A percentile compares a stretch with the other conserved stretches of the same genome.
These are phyloP conservation scores for Uria aalge DNA, from an alignment of 2,113 vertebrate genomes.

Conservation along the genomic window DNA sequence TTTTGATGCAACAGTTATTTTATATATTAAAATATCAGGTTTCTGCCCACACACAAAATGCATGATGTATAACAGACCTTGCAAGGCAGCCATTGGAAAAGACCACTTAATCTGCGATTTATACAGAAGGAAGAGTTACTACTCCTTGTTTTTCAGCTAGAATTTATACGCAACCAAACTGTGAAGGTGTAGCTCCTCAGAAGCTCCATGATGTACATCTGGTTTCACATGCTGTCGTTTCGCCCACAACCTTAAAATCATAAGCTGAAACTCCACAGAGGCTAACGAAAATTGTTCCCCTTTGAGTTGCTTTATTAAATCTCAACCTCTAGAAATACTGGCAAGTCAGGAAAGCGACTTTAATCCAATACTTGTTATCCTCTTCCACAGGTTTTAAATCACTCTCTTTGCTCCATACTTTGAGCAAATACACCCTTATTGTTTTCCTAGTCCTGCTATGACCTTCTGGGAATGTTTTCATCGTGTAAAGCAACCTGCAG, in stretches of 20 bases:
- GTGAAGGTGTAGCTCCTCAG: background rate
- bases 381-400: slow-evolving; percentile 64
- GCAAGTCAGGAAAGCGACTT: slow-evolving; percentile 20
- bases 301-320: slow-evolving; percentile 40
- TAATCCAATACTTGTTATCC: slow-evolving; percentile 64
- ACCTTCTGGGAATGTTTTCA: slow-evolving; percentile 66
- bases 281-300: slow-evolving; percentile 38
- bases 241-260: slow-evolving; percentile 19
- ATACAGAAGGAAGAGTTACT: background rate
- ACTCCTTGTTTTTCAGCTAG: slow-evolving; percentile 7
- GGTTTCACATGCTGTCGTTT: slow-evolving; percentile 27
- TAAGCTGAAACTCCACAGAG: background rate
- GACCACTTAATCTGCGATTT: background rate
- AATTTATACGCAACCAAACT: background rate
- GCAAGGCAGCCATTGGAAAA: slow-evolving; percentile 24
- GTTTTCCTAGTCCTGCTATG: slow-evolving; percentile 60
- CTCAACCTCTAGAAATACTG: slow-evolving; percentile 20
- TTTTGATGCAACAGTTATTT: slow-evolving; percentile 34
- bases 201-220: background rate
- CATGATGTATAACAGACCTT: slow-evolving; percentile 19
- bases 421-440: slow-evolving; percentile 49
- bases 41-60: slow-evolving; percentile 42
- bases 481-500: slow-evolving; percentile 38
- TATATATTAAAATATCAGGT: background rate
- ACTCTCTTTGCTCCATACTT: slow-evolving; percentile 24